Evolutionary conservation across 2,888 invertebrate genomes (phyloP).

Genomic region (Drosophila macrospina): DNA sequence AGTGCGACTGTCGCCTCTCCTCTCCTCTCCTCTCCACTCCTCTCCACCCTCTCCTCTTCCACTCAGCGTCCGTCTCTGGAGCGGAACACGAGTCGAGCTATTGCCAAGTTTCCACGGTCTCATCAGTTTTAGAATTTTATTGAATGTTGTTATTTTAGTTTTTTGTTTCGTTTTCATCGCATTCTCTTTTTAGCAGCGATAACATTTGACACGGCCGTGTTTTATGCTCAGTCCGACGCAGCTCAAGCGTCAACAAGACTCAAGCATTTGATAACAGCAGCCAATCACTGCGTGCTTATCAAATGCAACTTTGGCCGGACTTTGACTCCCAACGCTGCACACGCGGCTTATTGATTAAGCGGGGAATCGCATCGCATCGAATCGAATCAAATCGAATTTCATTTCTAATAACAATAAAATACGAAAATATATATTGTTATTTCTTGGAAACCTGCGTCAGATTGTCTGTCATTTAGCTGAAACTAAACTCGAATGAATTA

Average conservation of each 20-base stretch:
- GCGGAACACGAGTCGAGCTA: constrained; percentile 40
- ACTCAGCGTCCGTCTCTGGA: neutral
- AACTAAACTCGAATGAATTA: constrained; percentile 13
- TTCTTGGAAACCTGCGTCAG: constrained; percentile 23
- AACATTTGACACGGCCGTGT: constrained; percentile 65
- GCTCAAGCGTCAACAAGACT: constrained; percentile 18
- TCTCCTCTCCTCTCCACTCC: neutral
- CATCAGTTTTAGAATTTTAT: constrained; percentile 35
- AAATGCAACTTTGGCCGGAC: constrained; percentile 43
- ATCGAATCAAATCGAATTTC: constrained; percentile 4
- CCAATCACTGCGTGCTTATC: constrained; percentile 52
- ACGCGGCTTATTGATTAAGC: neutral
- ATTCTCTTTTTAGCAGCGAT: constrained; percentile 40
- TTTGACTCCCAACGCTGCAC: constrained; percentile 41
- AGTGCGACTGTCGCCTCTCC: constrained; percentile 31
- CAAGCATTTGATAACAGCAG: constrained; percentile 49
- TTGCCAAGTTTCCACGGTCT: constrained; percentile 35
- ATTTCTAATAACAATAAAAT: constrained; percentile 9
- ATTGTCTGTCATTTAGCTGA: constrained; percentile 25
- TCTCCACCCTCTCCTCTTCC: neutral
- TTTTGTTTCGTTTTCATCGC: too few species aligned
- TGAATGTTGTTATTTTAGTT: constrained; percentile 30
- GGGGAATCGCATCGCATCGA: too few species aligned
- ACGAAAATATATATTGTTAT: neutral
- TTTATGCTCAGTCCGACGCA: constrained; percentile 2